These are phyloP conservation scores for Phylloscopus trochiloides DNA, from an alignment of 2,113 vertebrate genomes.

Conservation along the genomic window DNA sequence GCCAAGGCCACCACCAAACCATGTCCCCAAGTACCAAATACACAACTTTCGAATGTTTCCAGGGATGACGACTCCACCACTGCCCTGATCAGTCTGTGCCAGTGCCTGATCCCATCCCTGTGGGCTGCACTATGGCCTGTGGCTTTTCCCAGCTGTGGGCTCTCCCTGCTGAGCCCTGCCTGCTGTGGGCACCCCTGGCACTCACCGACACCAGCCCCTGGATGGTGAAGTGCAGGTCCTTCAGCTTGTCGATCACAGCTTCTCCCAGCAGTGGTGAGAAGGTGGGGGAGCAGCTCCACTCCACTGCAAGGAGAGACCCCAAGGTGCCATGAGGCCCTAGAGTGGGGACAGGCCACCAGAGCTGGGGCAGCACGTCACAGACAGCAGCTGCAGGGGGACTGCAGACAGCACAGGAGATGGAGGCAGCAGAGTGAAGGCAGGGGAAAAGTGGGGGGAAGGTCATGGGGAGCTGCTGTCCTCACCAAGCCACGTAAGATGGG, in stretches of 20 bases:
- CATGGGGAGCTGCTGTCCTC: background rate
- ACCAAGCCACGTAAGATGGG: background rate
- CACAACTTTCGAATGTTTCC: background rate
- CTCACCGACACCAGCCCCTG: slow-evolving; percentile 82
- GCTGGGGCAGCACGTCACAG: background rate
- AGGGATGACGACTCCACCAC: background rate
- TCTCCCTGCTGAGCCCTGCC: accelerated
- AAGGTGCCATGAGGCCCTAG: background rate
- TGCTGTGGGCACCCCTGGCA: accelerated
- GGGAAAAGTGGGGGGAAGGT: accelerated
- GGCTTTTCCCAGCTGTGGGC: background rate
- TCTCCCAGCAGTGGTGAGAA: slow-evolving; percentile 80
- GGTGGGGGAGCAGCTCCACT: slow-evolving; percentile 82
- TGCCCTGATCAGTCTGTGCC: background rate
- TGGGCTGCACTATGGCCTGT: accelerated
- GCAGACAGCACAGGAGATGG: background rate
- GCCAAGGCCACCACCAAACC: background rate
- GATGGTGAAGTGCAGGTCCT: slow-evolving; percentile 80
- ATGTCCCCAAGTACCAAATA: background rate
- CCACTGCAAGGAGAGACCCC: slow-evolving; percentile 75
- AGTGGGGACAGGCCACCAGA: background rate
- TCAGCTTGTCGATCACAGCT: slow-evolving; percentile 79
- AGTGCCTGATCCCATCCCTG: background rate
- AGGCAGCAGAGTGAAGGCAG: background rate
- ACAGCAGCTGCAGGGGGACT: background rate